Conservation (phyloP, 1,140 invertebrate species). For the Geopemphigus sp. region DNA sequence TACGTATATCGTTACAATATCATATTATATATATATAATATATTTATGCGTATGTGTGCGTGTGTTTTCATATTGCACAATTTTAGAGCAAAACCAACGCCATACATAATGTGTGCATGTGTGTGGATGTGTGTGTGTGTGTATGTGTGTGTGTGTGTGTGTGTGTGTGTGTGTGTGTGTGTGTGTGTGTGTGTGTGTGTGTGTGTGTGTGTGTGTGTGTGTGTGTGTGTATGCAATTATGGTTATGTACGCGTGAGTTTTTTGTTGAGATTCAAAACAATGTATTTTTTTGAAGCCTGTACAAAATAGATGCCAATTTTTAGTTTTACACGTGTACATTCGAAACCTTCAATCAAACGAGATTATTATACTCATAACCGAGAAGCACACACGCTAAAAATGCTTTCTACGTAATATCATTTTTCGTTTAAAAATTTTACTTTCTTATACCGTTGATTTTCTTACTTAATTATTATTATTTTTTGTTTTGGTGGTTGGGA, state of each 20-base stretch:
- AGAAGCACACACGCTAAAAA: background rate
- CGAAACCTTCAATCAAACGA: conserved; percentile 27
- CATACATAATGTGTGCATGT: no score
- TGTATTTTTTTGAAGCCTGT: conserved; percentile 29
- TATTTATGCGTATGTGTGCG: background rate
- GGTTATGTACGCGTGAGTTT: no score
- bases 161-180: no score
- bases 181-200: no score
- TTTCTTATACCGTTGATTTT: background rate
- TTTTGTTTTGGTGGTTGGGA: conserved; percentile 25
- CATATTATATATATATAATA: conserved; percentile 1
- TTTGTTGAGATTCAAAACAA: no score
- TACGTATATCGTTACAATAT: background rate
- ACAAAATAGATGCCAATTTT: conserved; percentile 45
- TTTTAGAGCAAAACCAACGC: background rate
- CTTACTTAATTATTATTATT: background rate
- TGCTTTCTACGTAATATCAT: background rate
- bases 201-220: no score
- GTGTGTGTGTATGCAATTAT: no score
- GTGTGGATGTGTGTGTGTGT: no score
- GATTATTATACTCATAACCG: background rate
- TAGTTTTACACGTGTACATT: conserved; percentile 39
- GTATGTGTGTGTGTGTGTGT: no score
- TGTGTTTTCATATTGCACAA: background rate
- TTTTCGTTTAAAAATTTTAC: background rate